Base-by-base conservation (phyloP, 2,888 invertebrate genomes). In the Cheilosia impressa region DNA sequence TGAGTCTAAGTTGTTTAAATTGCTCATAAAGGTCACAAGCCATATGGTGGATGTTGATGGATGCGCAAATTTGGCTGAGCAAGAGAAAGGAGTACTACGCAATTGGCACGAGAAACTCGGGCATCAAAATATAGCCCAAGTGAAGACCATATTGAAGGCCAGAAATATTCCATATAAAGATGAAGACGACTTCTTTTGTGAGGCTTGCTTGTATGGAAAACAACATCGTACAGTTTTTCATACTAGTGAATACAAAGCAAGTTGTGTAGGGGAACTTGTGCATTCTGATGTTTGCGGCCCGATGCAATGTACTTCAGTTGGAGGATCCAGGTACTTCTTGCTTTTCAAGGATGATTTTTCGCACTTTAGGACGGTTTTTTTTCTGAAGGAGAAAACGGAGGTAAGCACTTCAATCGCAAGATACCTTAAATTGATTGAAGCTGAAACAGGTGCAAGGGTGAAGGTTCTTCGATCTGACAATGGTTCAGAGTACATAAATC, bases 381-480 rank as follows among this genome's bases (percentile, higher is more conserved):
- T 87, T 45, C 47, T 88, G 4, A 88, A 88, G 45, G 41, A 78
- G 17, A 89, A 88, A 72, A 63, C 75, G 9, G 87, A 87, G 62
- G 87, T 88, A 43, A 9, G 38, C 13, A 15, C 53, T 45, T 10
- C 73, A 9, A 31, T 88, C 9, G 38, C 53, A 53, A 58, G 17
- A 15, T 87, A 73, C 60, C 52, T 88, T 5, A 55, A 87, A 58
- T 19, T 68, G 85, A 89, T 88, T 68, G 81, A 89, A 75, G 83
- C 87, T 69, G 82, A 88, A 69, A 85, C 87, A 19, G 88, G 87
- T 58, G 45, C 87, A 50, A 88, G 87, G 50, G 75, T 88, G 19
- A 87, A 88, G 57, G 76, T 63, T 17, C 69, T 90, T 9, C 79
- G 89, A 45, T 88, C 89, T 4, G 90, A 90, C 83, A 89, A 89